A percentile compares a stretch with the other conserved stretches of the same genome.
These are phyloP conservation scores for Ophioninae sp. DNA, from an alignment of 2,888 invertebrate species.

Conservation along the genomic window DNA sequence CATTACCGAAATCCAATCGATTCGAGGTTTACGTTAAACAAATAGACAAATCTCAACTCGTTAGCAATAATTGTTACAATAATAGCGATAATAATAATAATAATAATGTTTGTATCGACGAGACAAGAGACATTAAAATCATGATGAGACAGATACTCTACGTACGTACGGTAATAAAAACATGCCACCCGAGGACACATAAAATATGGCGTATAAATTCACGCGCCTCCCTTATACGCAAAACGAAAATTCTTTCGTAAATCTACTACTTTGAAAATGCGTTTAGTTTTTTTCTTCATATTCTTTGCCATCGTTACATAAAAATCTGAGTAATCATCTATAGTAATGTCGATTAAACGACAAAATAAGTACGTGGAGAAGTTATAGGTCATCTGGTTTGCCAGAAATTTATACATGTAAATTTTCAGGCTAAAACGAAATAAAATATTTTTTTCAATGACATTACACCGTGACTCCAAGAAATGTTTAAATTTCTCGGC, in stretches of 20 bases:
- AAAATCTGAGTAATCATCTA: constrained; percentile 51
- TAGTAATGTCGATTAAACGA: constrained; percentile 33
- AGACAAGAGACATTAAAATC: constrained; percentile 41
- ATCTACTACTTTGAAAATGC: neutral
- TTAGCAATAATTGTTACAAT: constrained; percentile 3
- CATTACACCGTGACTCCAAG: neutral
- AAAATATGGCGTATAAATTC: constrained; percentile 40
- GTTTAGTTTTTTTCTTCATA: constrained; percentile 7
- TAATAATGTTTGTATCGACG: constrained; percentile 15
- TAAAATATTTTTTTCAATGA: neutral
- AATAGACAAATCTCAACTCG: constrained; percentile 23
- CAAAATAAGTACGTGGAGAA: constrained; percentile 58
- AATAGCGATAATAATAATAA: constrained; percentile 43
- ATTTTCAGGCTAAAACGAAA: constrained; percentile 7
- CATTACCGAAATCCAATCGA: constrained; percentile 32
- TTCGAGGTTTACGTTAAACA: constrained; percentile 37
- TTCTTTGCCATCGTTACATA: constrained; percentile 36
- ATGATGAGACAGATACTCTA: constrained; percentile 50
- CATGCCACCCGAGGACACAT: constrained; percentile 45
- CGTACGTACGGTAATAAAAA: constrained; percentile 49
- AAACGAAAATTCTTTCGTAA: constrained; percentile 1
- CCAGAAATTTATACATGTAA: constrained; percentile 19
- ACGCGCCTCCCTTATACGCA: constrained; percentile 17
- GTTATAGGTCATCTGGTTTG: constrained; percentile 42
- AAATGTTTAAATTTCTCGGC: neutral